Percentiles rank a stretch among this genome's conserved stretches.
Evolutionary conservation across 2,888 invertebrate species (phyloP).

Genomic region (Parnassius smintheus): DNA sequence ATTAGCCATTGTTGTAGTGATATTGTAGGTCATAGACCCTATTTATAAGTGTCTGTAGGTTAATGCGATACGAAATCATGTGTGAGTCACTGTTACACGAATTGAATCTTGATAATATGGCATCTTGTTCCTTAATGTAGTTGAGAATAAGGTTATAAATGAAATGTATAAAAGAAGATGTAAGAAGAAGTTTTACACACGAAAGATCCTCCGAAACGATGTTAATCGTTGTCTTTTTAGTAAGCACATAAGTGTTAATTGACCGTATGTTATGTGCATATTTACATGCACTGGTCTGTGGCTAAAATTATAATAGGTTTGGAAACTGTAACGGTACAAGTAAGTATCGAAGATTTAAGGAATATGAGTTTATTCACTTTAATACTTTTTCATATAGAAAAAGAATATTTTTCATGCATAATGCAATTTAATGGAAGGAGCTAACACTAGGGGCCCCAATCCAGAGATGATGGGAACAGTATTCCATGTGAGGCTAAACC

Average conservation of each 20-base stretch:
- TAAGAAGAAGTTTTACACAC: neutral
- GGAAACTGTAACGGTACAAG: conserved; percentile 10
- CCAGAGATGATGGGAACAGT: too few species aligned
- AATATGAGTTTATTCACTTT: too few species aligned
- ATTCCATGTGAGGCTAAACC: too few species aligned
- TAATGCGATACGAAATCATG: conserved; percentile 1
- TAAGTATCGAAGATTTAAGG: neutral
- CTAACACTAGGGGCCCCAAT: too few species aligned
- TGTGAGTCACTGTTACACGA: neutral
- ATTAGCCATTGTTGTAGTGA: too few species aligned
- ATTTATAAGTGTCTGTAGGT: conserved; percentile 2
- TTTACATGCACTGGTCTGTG: conserved; percentile 3
- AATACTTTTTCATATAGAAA: too few species aligned
- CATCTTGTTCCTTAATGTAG: neutral
- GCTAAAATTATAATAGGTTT: conserved; percentile 8
- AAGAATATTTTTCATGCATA: too few species aligned
- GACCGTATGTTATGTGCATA: neutral
- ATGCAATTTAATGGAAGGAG: too few species aligned
- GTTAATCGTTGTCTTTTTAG: conserved; percentile 17
- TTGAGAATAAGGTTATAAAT: neutral
- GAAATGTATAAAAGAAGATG: neutral
- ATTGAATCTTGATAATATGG: conserved; percentile 6
- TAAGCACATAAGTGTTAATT: conserved; percentile 6
- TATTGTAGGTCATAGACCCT: conserved; percentile 3
- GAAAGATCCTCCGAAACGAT: neutral